These are phyloP conservation scores for Coelopa frigida DNA, from an alignment of 1,140 invertebrate species.

Conservation along the genomic window DNA sequence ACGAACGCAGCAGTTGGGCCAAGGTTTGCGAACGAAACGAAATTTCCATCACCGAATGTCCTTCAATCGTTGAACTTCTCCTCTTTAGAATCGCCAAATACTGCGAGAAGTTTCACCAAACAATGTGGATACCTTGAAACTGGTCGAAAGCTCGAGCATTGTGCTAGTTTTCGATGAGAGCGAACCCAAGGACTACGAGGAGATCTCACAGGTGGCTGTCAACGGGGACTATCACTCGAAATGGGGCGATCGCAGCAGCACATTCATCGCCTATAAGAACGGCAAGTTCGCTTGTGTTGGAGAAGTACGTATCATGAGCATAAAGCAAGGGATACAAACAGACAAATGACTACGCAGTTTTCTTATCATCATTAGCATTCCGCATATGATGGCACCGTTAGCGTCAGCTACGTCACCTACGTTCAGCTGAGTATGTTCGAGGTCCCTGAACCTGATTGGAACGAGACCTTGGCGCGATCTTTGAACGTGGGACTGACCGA, in stretches of 20 bases:
- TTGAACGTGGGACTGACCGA: slow-evolving; percentile 20
- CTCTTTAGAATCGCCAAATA: slow-evolving; percentile 43
- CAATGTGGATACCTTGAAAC: slow-evolving; percentile 54
- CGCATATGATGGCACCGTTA: slow-evolving; percentile 52
- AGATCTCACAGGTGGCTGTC: slow-evolving; percentile 32
- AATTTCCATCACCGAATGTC: neutral
- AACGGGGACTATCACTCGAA: slow-evolving; percentile 48
- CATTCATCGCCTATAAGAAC: slow-evolving; percentile 48
- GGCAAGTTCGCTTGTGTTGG: slow-evolving; percentile 44
- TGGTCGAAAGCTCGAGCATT: slow-evolving; percentile 59
- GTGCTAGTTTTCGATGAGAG: slow-evolving; percentile 55
- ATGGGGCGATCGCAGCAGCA: slow-evolving; percentile 52
- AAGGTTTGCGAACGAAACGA: slow-evolving; percentile 40
- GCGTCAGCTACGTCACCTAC: slow-evolving; percentile 42
- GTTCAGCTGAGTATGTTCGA: slow-evolving; percentile 42
- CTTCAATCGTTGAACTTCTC: neutral
- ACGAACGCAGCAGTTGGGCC: slow-evolving; percentile 57
- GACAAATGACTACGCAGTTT: neutral
- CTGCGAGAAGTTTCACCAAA: slow-evolving; percentile 49
- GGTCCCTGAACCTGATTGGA: slow-evolving; percentile 29
- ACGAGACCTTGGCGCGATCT: slow-evolving; percentile 1
- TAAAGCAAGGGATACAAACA: neutral
- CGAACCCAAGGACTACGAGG: slow-evolving; percentile 38
- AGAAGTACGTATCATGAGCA: slow-evolving; percentile 21
- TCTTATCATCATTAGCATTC: slow-evolving; percentile 42